Evolutionary conservation across 2,888 invertebrate species (phyloP).

Genomic region (Melipona beecheii): DNA sequence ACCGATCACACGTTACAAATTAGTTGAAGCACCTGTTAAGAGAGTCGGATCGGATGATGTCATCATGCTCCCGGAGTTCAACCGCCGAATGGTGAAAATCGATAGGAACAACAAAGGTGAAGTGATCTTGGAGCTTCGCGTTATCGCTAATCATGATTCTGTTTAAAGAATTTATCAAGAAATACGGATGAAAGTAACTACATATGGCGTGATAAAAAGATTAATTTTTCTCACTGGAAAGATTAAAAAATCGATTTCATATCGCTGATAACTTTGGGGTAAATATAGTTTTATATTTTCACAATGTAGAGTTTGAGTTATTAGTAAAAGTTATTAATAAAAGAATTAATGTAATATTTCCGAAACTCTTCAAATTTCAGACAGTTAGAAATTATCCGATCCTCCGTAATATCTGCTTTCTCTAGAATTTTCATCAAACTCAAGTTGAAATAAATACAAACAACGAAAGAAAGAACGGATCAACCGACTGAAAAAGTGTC

Average conservation of each 20-base stretch:
- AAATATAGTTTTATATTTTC: neutral
- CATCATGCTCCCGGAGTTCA: constrained; percentile 68
- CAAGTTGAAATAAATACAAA: neutral
- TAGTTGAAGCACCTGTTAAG: constrained; percentile 68
- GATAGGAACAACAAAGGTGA: constrained; percentile 76
- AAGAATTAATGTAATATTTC: neutral
- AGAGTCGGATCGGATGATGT: constrained; percentile 69
- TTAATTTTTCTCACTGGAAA: neutral
- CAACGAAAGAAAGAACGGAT: neutral
- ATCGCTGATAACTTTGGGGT: no score
- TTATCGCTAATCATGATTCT: constrained; percentile 77
- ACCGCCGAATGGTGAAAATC: constrained; percentile 73
- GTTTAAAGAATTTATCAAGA: constrained; percentile 15
- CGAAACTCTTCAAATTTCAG: neutral
- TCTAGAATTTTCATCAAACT: neutral
- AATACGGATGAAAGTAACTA: neutral
- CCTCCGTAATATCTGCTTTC: neutral
- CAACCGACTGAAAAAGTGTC: neutral
- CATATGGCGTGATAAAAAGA: neutral
- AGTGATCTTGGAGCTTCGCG: constrained; percentile 79
- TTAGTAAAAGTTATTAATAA: neutral
- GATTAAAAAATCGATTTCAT: neutral
- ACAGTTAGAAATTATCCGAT: neutral
- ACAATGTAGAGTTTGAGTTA: neutral
- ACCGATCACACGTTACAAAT: constrained; percentile 71